Evolutionary conservation across 1,140 invertebrate species (phyloP).

Genomic region (Cepaea nemoralis): DNA sequence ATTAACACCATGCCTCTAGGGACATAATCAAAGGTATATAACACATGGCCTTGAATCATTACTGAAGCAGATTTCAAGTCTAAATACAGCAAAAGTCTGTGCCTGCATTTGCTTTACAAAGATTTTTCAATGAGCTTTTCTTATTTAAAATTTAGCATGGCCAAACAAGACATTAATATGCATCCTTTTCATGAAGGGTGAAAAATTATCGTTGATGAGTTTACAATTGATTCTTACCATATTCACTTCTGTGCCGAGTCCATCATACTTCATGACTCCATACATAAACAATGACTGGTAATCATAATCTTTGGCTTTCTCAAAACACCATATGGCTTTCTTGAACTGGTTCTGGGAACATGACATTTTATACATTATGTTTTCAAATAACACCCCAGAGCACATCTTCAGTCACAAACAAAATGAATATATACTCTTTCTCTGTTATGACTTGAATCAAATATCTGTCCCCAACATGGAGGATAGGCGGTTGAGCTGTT

Average conservation of each 20-base stretch:
- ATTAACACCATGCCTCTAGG: too few species aligned
- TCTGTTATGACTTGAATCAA: background rate
- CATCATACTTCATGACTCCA: conserved; percentile 37
- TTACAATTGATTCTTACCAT: conserved; percentile 9
- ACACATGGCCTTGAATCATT: too few species aligned
- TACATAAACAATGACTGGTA: conserved; percentile 40
- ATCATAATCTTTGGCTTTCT: conserved; percentile 15
- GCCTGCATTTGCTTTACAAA: too few species aligned
- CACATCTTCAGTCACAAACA: background rate
- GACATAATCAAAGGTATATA: too few species aligned
- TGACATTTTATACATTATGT: background rate
- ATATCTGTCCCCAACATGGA: too few species aligned
- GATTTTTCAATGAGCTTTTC: too few species aligned
- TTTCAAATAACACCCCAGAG: background rate
- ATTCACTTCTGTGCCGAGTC: conserved; percentile 34
- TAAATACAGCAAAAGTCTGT: too few species aligned
- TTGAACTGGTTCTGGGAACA: background rate
- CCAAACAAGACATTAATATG: too few species aligned
- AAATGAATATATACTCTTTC: background rate
- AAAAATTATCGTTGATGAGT: background rate
- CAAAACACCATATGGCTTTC: conserved; percentile 23
- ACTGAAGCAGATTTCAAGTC: too few species aligned
- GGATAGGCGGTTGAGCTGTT: too few species aligned
- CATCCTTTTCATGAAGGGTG: too few species aligned
- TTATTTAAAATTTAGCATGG: too few species aligned